phyloP scores from a whole-genome alignment of 2,888 invertebrate genomes.

The Eulithis testata region DNA sequence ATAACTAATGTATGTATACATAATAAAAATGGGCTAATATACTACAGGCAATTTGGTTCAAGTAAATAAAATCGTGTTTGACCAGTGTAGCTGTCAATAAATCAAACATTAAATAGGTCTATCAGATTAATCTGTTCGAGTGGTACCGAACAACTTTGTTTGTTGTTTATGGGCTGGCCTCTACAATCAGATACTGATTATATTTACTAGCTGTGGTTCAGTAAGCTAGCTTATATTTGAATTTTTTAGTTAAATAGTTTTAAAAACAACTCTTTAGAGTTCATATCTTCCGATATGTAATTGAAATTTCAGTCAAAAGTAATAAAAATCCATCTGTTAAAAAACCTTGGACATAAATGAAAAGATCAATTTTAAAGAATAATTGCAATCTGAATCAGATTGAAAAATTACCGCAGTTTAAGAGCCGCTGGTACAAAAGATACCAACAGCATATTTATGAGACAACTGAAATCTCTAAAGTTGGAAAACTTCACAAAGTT shows the following conservation, averaged over 20 bases:
- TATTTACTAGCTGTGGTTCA: slow-evolving; percentile 7
- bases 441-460: not conserved
- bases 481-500: slow-evolving; percentile 57
- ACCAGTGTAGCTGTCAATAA: slow-evolving; percentile 37
- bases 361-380: no score
- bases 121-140: slow-evolving; percentile 33
- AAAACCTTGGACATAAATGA: no score
- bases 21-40: no score
- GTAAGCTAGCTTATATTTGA: slow-evolving; percentile 1
- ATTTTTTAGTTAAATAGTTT: not conserved
- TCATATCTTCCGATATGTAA: no score
- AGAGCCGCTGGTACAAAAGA: slow-evolving; percentile 4
- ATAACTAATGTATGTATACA: not conserved
- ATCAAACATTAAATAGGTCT: slow-evolving; percentile 40
- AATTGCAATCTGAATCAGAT: not conserved
- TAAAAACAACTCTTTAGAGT: no score
- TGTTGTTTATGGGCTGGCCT: slow-evolving; percentile 26
- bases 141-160: slow-evolving; percentile 34
- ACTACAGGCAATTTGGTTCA: slow-evolving; percentile 5
- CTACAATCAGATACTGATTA: slow-evolving; percentile 3
- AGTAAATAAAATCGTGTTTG: slow-evolving; percentile 20
- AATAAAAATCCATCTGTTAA: no score
- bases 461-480: slow-evolving; percentile 27
- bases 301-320: no score
- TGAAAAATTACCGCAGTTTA: not conserved